phyloP scores from a whole-genome alignment of 1,140 invertebrate genomes.

The Cotesia vestalis region DNA sequence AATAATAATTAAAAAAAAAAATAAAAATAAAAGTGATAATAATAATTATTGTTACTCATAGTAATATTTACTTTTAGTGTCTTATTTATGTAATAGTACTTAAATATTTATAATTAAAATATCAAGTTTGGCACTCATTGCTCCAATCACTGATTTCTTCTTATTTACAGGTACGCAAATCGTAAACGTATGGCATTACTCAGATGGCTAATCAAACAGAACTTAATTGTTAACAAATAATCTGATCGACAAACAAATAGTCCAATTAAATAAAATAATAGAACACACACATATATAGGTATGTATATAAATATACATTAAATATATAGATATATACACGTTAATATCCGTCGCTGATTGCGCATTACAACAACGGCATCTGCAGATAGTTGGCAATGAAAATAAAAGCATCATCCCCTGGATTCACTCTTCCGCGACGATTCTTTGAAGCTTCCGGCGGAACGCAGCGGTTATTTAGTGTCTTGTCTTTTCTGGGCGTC shows the following conservation, averaged over 20 bases:
- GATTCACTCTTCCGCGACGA: slow-evolving; percentile 33
- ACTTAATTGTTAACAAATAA: not conserved
- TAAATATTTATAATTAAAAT: slow-evolving; percentile 43
- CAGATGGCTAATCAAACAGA: slow-evolving; percentile 15
- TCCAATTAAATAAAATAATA: too few relatives aligned
- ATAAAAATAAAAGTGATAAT: too few relatives aligned
- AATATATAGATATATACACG: not conserved
- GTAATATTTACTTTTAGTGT: too few relatives aligned
- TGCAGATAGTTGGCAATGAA: not conserved
- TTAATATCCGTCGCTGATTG: not conserved
- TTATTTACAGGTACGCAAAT: slow-evolving; percentile 11
- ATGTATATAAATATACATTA: too few relatives aligned
- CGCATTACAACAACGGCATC: not conserved
- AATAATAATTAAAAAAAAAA: too few relatives aligned
- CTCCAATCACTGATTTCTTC: slow-evolving; percentile 39
- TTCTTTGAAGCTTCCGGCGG: slow-evolving; percentile 47
- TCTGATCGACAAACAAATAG: too few relatives aligned
- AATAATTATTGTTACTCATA: too few relatives aligned
- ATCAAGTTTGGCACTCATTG: slow-evolving; percentile 64
- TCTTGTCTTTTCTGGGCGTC: slow-evolving; percentile 16
- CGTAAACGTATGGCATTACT: slow-evolving; percentile 21
- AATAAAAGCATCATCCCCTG: not conserved
- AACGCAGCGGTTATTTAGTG: slow-evolving; percentile 49
- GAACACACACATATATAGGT: too few relatives aligned
- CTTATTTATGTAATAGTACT: slow-evolving; percentile 12